A percentile compares a stretch with the other conserved stretches of the same genome.
Conservation (phyloP, 2,888 invertebrate species). For the Agrochola lychnidis region DNA sequence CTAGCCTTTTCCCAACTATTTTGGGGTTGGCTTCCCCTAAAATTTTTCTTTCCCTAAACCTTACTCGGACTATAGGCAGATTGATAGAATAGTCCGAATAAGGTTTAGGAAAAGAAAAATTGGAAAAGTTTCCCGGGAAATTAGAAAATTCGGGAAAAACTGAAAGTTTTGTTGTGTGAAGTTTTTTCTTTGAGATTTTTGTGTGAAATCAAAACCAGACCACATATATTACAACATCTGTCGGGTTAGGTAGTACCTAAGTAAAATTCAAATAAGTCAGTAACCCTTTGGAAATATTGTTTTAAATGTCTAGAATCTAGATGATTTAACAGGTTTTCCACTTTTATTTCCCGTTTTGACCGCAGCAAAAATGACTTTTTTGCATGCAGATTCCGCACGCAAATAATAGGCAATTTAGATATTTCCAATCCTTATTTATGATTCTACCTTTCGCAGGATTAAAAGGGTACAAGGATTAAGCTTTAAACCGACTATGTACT, state of each 20-base stretch:
- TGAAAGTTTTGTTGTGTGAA: background rate
- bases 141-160: too few relatives aligned
- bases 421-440: conserved; percentile 68
- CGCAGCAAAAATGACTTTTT: conserved; percentile 50
- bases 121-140: too few relatives aligned
- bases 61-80: too few relatives aligned
- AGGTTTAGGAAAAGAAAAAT: too few relatives aligned
- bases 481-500: conserved; percentile 39
- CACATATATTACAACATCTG: background rate
- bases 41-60: too few relatives aligned
- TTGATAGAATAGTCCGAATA: too few relatives aligned
- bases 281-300: background rate
- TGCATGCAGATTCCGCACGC: conserved; percentile 33
- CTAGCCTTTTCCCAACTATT: too few relatives aligned
- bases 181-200: background rate
- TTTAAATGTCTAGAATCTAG: background rate
- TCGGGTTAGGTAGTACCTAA: background rate
- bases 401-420: conserved; percentile 62
- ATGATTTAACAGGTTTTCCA: background rate
- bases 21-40: too few relatives aligned
- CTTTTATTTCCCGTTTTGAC: conserved; percentile 34
- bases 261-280: background rate
- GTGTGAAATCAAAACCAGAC: background rate
- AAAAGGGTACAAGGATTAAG: conserved; percentile 65
- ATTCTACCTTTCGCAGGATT: conserved; percentile 64